Conservation (phyloP, 1,140 invertebrate genomes). For the Drosophila chauvacae region DNA sequence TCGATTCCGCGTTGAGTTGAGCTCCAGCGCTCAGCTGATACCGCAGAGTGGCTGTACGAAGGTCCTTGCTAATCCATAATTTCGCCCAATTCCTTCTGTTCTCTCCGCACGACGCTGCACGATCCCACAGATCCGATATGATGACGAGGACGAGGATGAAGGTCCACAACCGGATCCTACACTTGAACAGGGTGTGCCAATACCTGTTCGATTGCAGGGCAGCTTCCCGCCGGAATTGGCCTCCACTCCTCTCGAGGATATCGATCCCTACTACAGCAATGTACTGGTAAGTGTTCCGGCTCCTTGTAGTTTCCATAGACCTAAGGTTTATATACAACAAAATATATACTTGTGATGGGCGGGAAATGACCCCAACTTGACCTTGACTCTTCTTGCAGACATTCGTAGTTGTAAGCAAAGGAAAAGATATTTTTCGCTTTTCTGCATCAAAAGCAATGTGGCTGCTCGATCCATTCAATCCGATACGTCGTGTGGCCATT, state of each 20-base stretch:
- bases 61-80: conserved; percentile 28
- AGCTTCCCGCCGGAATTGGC: conserved; percentile 95
- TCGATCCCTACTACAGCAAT: conserved; percentile 96
- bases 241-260: conserved; percentile 97
- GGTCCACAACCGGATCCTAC: conserved; percentile 96
- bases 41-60: background rate
- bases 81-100: conserved; percentile 23
- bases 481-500: conserved; percentile 97
- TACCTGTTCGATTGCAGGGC: conserved; percentile 95
- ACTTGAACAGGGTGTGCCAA: conserved; percentile 95
- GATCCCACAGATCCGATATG: conserved; percentile 92
- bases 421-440: conserved; percentile 99
- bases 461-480: conserved; percentile 98
- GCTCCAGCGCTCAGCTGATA: background rate
- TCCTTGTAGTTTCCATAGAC: background rate
- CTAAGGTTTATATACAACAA: background rate
- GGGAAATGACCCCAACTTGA: conserved; percentile 10
- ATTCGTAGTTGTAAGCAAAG: conserved; percentile 99
- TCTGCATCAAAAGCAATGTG: conserved; percentile 97
- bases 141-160: conserved; percentile 98
- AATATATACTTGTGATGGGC: background rate
- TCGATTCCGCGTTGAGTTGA: conserved; percentile 38
- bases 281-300: conserved; percentile 89
- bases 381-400: conserved; percentile 89
- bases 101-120: conserved; percentile 11